Evolutionary conservation across 2,888 invertebrate species (phyloP), one percentile per base, ranked within the genome.

Genomic region (Cryptophagus acutangulus): DNA sequence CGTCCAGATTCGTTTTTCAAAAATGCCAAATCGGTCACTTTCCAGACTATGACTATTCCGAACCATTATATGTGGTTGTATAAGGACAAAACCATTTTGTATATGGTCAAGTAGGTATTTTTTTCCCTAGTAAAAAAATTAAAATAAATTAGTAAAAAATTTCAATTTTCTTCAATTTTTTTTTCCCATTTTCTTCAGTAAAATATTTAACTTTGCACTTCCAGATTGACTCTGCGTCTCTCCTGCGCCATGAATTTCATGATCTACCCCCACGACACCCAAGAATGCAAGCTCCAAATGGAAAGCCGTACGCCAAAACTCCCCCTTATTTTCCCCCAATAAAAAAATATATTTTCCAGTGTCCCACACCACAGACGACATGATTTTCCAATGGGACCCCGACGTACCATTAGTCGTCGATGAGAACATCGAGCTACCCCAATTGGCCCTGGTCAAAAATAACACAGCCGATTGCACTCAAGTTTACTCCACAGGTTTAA

Each of bases 231-330:
- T 0, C 67, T 93, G 46, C 84, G 84, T 49, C 71, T 94, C 18
- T 92, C 91, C 0, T 94, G 93, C 61, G 90, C 90, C 1, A 94
- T 94, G 93, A 90, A 92, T 69, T 91, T 93, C 66, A 81, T 89
- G 59, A 88, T 91, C 61, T 94, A 93, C 69, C 93, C 93, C 0
- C 92, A 93, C 61, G 93, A 93, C 62, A 91, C 91, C 0, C 93
- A 94, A 70, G 89, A 89, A 66, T 94, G 93, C 65, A 89, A 90
- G 70, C 74, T 93, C 46, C 90, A 92, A 72, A 91, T 93, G 87
- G 92, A 93, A 68, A 93, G 92, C 66, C 74, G 93, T 93, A 71
- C 88, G 92, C 17, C 8, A 14, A 18, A 36, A 29, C 30, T 6
- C 13, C 10, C 10, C 8, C 10, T 29, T 29, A 29, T 29, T 8